These are phyloP conservation scores for Anthonomus grandis DNA, from an alignment of 1,140 invertebrate species.

Conservation along the genomic window DNA sequence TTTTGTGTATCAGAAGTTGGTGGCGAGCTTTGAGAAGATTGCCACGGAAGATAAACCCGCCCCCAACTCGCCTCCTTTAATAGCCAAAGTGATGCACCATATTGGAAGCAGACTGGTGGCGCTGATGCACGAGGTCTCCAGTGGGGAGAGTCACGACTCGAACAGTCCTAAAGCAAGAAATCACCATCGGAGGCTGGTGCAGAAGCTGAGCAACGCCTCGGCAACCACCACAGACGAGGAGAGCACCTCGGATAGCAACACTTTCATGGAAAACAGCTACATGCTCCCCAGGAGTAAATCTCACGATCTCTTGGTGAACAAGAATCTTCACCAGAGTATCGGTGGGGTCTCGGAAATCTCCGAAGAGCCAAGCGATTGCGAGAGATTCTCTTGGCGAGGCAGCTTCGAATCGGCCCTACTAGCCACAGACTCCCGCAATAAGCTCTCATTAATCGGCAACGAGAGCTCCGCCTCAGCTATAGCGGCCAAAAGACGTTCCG, in stretches of 20 bases:
- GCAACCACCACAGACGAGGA: constrained; percentile 76
- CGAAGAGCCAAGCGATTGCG: constrained; percentile 81
- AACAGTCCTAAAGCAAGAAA: constrained; percentile 52
- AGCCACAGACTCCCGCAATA: constrained; percentile 76
- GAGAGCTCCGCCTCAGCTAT: constrained; percentile 63
- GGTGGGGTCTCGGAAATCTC: constrained; percentile 54
- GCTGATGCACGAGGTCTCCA: constrained; percentile 88
- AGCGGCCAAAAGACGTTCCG: constrained; percentile 71
- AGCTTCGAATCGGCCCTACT: constrained; percentile 85
- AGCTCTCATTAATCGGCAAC: constrained; percentile 65
- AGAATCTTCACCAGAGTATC: constrained; percentile 48
- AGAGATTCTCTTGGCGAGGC: constrained; percentile 84
- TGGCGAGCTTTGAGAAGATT: constrained; percentile 75
- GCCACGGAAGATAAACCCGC: constrained; percentile 53
- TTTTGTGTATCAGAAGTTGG: constrained; percentile 78
- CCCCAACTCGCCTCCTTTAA: constrained; percentile 72
- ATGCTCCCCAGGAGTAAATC: constrained; percentile 67
- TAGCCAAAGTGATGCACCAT: constrained; percentile 89
- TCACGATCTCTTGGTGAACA: constrained; percentile 67
- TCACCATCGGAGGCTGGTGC: constrained; percentile 55
- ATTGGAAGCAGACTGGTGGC: constrained; percentile 85
- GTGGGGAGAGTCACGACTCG: constrained; percentile 57
- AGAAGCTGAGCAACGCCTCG: constrained; percentile 60
- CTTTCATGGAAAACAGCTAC: constrained; percentile 42
- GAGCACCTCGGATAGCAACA: constrained; percentile 61